Evolutionary conservation across 2,888 invertebrate genomes (phyloP), one percentile per base, ranked within the genome.

Genomic region (Rotaria socialis): DNA sequence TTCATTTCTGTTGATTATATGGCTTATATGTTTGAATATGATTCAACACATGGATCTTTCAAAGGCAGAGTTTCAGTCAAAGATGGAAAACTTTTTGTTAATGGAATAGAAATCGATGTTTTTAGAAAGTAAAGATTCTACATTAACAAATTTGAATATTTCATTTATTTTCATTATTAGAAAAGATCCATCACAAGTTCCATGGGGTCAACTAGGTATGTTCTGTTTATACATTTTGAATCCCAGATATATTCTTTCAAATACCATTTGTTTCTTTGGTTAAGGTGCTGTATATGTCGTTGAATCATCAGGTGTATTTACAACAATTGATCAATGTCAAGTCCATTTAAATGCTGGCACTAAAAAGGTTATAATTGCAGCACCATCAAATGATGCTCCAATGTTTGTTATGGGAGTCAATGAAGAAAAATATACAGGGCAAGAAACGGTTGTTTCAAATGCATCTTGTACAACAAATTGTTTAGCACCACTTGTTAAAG

Each of bases 401-500:
- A 99, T 97, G 97, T 98, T 95, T 90, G 98, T 99, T 80, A 94
- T 95, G 90, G 98, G 98, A 88, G 98, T 99, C 86, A 99, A 98
- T 92, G 93, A 96, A 88, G 95, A 96, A 4, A 92, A 94, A 47
- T 97, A 97, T 90, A 94, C 96, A 89, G 94, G 95, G 87, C 93
- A 93, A 86, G 93, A 93, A 93, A 94, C 89, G 3, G 88, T 90
- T 87, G 88, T 87, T 88, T 92, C 92, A 88, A 98, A 97, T 90
- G 98, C 98, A 85, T 97, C 97, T 41, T 99, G 98, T 93, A 99
- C 98, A 88, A 99, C 98, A 90, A 98, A 98, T 93, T 97, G 97
- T 91, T 93, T 99, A 89, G 98, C 98, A 89, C 98, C 98, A 84
- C 93, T 98, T 87, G 97, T 97, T 89, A 98, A 99, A 92, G 96